phyloP scores from a whole-genome alignment of 1,140 invertebrate species.

The Meloidogyne hapla region DNA sequence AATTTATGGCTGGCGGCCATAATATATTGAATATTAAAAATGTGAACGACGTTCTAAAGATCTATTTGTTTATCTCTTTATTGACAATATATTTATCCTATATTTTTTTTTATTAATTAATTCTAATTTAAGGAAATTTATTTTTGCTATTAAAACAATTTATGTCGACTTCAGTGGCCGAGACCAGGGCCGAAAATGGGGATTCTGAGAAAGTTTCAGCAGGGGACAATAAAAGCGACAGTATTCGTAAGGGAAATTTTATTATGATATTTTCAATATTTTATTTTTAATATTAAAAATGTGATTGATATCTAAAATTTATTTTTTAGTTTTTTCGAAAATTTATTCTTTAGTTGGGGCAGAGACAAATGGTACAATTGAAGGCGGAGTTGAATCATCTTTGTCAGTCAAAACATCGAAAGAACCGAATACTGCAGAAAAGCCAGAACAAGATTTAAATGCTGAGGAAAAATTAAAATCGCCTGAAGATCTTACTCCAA shows the following conservation, averaged over 20 bases:
- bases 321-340: too few relatives aligned
- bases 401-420: not conserved
- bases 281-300: too few relatives aligned
- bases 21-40: not conserved
- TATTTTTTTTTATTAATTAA: not conserved
- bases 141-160: not conserved
- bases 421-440: not conserved
- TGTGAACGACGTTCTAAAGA: not conserved
- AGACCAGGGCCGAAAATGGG: not conserved
- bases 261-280: too few relatives aligned
- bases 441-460: not conserved
- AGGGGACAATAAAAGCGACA: not conserved
- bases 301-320: too few relatives aligned
- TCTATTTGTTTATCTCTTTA: not conserved
- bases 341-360: not conserved
- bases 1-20: slow-evolving; percentile 4
- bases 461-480: not conserved
- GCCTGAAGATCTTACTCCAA: not conserved
- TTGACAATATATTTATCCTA: not conserved
- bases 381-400: not conserved
- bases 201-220: not conserved
- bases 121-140: not conserved
- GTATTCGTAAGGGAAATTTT: not conserved
- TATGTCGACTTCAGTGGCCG: not conserved
- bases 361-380: not conserved